Evolutionary conservation across 2,888 invertebrate genomes (phyloP).

Genomic region (Halictus ligatus): DNA sequence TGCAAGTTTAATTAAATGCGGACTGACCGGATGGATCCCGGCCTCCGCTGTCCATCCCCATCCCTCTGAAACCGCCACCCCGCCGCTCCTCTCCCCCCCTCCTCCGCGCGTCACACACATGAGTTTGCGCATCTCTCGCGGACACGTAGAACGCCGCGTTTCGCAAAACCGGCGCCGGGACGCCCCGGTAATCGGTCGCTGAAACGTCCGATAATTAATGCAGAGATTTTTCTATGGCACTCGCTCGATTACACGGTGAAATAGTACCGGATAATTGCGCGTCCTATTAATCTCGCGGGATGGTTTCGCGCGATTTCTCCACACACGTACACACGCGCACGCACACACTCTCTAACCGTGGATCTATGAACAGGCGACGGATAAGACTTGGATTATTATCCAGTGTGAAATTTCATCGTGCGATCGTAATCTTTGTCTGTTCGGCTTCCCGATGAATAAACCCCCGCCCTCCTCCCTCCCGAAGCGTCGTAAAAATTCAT

Average conservation of each 20-base stretch:
- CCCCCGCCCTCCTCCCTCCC: too few relatives aligned
- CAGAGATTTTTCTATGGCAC: constrained; percentile 54
- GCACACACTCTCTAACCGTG: neutral
- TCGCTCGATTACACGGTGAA: constrained; percentile 47
- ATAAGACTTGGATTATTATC: neutral
- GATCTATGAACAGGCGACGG: neutral
- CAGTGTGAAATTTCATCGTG: constrained; percentile 5
- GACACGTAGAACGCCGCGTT: constrained; percentile 10
- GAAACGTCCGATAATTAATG: constrained; percentile 67
- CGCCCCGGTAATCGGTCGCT: constrained; percentile 17
- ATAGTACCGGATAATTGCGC: constrained; percentile 48
- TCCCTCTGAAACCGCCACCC: neutral
- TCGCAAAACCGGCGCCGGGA: neutral
- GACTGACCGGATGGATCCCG: constrained; percentile 68
- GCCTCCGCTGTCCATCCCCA: constrained; percentile 19
- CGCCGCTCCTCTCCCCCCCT: too few relatives aligned
- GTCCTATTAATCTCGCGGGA: constrained; percentile 49
- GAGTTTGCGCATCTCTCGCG: constrained; percentile 53
- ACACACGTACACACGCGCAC: too few relatives aligned
- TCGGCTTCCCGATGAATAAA: constrained; percentile 5
- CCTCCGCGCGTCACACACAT: constrained; percentile 21
- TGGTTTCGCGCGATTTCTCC: neutral
- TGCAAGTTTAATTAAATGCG: constrained; percentile 76
- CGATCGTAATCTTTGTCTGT: constrained; percentile 1
- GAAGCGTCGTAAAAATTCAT: neutral